Percentiles rank a stretch among this genome's conserved stretches.
These are phyloP conservation scores for Dicentrarchus labrax DNA, from an alignment of 2,113 vertebrate genomes.

Conservation along the genomic window DNA sequence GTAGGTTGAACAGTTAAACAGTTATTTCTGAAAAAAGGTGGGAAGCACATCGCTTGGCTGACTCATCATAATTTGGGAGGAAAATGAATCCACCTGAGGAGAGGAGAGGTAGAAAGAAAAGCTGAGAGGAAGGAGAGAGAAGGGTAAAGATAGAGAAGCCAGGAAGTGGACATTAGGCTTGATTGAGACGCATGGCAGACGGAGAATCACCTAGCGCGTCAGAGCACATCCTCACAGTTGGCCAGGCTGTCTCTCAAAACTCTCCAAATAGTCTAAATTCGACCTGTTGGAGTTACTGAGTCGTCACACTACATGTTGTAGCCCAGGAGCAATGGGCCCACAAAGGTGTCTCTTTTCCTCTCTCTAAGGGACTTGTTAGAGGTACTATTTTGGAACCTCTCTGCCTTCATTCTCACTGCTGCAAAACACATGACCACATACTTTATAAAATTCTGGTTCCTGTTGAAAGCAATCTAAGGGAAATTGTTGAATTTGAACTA, in stretches of 20 bases:
- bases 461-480: constrained; percentile 8
- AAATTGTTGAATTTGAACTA: constrained; percentile 6
- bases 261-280: constrained; percentile 79
- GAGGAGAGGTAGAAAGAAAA: constrained; percentile 23
- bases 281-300: constrained; percentile 83
- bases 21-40: constrained; percentile 66
- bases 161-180: constrained; percentile 69
- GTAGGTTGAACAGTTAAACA: constrained; percentile 69
- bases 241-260: constrained; percentile 84
- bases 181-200: constrained; percentile 82
- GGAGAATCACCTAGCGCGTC: constrained; percentile 72
- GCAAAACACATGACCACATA: constrained; percentile 36
- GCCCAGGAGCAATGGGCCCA: constrained; percentile 73
- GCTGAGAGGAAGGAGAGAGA: constrained; percentile 30
- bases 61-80: constrained; percentile 82
- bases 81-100: constrained; percentile 71
- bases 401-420: constrained; percentile 60
- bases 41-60: constrained; percentile 77
- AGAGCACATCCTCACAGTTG: constrained; percentile 82
- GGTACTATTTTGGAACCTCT: constrained; percentile 76
- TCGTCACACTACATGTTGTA: constrained; percentile 83
- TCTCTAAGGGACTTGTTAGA: constrained; percentile 82
- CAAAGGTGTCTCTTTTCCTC: constrained; percentile 75
- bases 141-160: constrained; percentile 51
- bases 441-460: constrained; percentile 14